Evolutionary conservation across 2,888 invertebrate species (phyloP).

Genomic region (Archips crataeganus): DNA sequence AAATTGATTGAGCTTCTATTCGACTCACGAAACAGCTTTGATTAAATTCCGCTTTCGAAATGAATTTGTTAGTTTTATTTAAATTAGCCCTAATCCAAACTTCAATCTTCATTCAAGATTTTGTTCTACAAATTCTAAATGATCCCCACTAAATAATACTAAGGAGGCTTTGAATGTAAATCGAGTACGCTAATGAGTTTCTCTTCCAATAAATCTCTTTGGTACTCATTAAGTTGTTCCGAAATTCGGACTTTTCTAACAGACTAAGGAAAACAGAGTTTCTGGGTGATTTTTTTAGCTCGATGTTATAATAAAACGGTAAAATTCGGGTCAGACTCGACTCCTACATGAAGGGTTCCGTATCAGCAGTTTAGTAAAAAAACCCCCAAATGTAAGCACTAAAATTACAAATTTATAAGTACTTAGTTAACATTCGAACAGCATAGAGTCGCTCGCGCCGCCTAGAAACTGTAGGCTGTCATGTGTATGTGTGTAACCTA

Average conservation of each 20-base stretch:
- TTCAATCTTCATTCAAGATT: conserved; percentile 20
- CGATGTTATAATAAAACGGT: too few relatives aligned
- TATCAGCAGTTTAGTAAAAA: too few relatives aligned
- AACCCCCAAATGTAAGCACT: too few relatives aligned
- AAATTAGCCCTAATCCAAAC: conserved; percentile 20
- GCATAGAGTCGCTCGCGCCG: too few relatives aligned
- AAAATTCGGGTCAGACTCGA: too few relatives aligned
- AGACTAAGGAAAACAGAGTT: conserved; percentile 29
- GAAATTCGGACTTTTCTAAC: conserved; percentile 33
- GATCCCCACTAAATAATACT: conserved; percentile 36
- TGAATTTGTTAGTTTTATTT: conserved; percentile 37
- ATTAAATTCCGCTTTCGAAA: conserved; percentile 27
- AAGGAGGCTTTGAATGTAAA: conserved; percentile 49
- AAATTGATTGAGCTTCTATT: neutral
- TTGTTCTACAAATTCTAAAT: conserved; percentile 34
- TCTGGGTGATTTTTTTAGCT: neutral
- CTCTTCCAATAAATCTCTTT: conserved; percentile 52
- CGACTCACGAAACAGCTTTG: conserved; percentile 17
- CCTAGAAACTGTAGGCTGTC: too few relatives aligned
- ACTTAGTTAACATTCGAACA: too few relatives aligned
- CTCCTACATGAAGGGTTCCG: too few relatives aligned
- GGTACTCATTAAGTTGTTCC: conserved; percentile 50
- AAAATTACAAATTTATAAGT: too few relatives aligned
- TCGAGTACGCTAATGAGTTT: conserved; percentile 47
- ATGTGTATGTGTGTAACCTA: too few relatives aligned